phyloP scores from a whole-genome alignment of 2,113 vertebrate genomes.

The Oncorhynchus tshawytscha region DNA sequence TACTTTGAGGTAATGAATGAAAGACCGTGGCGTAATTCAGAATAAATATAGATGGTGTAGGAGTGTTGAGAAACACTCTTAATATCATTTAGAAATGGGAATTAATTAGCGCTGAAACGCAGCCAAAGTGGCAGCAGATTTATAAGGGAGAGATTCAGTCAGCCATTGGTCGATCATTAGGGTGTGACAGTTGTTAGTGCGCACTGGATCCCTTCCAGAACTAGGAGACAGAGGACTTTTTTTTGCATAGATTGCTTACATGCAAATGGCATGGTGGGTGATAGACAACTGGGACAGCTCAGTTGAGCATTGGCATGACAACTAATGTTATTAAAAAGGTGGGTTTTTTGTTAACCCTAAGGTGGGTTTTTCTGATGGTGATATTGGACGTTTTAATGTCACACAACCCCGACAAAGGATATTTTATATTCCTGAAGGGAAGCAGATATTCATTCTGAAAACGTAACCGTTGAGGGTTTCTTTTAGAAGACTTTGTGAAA shows the following conservation, averaged over 20 bases:
- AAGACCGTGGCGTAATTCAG: conserved; percentile 50
- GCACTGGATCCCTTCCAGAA: conserved; percentile 40
- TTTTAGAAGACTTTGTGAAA: conserved; percentile 66
- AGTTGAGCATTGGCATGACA: not conserved
- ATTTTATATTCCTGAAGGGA: not conserved
- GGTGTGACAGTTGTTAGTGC: conserved; percentile 30
- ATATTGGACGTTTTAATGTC: not conserved
- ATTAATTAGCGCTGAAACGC: conserved; percentile 60
- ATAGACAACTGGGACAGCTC: not conserved
- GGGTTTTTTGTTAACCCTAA: not conserved
- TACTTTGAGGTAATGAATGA: conserved; percentile 67
- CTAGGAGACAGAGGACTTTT: conserved; percentile 16
- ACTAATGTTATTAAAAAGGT: not conserved
- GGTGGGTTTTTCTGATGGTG: not conserved
- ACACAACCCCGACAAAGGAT: not conserved
- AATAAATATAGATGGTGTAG: conserved; percentile 65
- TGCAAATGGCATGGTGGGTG: conserved; percentile 2
- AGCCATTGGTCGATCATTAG: conserved; percentile 52
- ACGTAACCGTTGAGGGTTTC: conserved; percentile 66
- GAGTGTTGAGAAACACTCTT: conserved; percentile 65
- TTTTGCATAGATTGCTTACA: conserved; percentile 2
- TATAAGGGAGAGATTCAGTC: conserved; percentile 46
- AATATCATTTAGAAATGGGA: conserved; percentile 63
- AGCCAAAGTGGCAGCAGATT: conserved; percentile 52
- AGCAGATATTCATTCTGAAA: conserved; percentile 25